Evolutionary conservation across 2,888 invertebrate genomes (phyloP), one percentile per base, ranked within the genome.

Genomic region (Hypercompe scribonia): DNA sequence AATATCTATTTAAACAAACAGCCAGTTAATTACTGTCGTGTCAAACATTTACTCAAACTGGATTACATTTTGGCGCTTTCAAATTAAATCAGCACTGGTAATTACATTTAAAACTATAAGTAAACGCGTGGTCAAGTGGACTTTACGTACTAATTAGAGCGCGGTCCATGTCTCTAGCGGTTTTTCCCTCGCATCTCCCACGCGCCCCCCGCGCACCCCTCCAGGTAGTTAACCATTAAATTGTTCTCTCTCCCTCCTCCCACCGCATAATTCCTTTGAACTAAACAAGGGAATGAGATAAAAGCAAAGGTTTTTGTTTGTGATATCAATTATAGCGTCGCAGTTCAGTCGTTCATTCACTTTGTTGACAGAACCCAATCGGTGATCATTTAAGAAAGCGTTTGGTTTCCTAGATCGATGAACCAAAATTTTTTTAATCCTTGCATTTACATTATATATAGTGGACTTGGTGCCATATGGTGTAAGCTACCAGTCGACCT

Each of bases 271-370:
- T 46, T 15, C 66, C 75, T 80, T 78, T 79, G 71, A 76, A 77
- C 66, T 76, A 79, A 81, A 78, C 72, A 79, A 79, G 72, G 36
- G 65, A 68, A 34, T 36, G 67, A 42, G 28, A 73, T 79, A 69
- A 78, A 78, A 84, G 61, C 69, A 75, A 76, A 69, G 80, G 77
- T 79, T 75, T 81, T 75, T 67, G 70, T 78, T 71, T 65, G 69
- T 42, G 63, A 18, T 72, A 34, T 78, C 84, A 84, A 86, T 87
- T 88, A 86, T 83, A 87, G 83, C 79, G 77, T 81, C 76, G 81
- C 82, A 80, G 73, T 83, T 80, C 79, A 84, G 85, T 84, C 81
- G 54, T 68, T n/a, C 15, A 7, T 46, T 68, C 24, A 50, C 50
- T 18, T 54, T 24, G 34, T 10, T n/a, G 54, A 50, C 50, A 33